A percentile compares a stretch with the other conserved stretches of the same genome.
phyloP scores from a whole-genome alignment of 2,888 invertebrate species.

The Arge pagana region DNA sequence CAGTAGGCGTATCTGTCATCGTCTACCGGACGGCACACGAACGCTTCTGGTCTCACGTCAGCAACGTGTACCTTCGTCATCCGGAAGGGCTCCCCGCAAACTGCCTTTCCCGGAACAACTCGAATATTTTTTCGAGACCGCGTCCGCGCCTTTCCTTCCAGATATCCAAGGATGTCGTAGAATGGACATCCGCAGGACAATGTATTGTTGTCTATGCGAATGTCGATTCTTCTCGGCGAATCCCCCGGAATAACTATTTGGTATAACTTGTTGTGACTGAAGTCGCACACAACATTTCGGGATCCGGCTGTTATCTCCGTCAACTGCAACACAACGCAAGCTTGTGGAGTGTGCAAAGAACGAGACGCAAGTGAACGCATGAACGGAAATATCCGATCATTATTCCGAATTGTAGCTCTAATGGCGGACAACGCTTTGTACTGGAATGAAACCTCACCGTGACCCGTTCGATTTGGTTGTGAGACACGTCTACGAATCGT shows the following conservation, averaged over 20 bases:
- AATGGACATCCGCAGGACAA: conserved; percentile 66
- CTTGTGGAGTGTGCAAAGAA: too few species aligned
- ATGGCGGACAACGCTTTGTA: too few species aligned
- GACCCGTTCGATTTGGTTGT: conserved; percentile 65
- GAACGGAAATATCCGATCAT: too few species aligned
- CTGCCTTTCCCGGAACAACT: conserved; percentile 56
- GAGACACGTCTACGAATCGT: conserved; percentile 68
- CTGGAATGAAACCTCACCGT: too few species aligned
- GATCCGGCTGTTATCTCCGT: too few species aligned
- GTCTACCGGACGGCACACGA: conserved; percentile 60
- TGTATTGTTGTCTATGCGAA: conserved; percentile 65
- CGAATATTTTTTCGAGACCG: conserved; percentile 52
- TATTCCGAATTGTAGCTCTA: too few species aligned
- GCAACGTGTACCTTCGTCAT: conserved; percentile 44
- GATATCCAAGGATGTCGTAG: conserved; percentile 62
- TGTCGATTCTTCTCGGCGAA: conserved; percentile 45
- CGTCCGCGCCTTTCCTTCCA: conserved; percentile 57
- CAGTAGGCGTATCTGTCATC: too few species aligned
- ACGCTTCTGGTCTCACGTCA: conserved; percentile 54
- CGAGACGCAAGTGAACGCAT: too few species aligned
- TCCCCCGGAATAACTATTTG: too few species aligned
- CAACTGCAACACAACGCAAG: too few species aligned
- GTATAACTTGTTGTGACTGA: conserved; percentile 63
- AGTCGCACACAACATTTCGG: conserved; percentile 56
- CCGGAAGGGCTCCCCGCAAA: conserved; percentile 57